Conservation (phyloP, 1,140 invertebrate species). For the Drosophila hydei region DNA sequence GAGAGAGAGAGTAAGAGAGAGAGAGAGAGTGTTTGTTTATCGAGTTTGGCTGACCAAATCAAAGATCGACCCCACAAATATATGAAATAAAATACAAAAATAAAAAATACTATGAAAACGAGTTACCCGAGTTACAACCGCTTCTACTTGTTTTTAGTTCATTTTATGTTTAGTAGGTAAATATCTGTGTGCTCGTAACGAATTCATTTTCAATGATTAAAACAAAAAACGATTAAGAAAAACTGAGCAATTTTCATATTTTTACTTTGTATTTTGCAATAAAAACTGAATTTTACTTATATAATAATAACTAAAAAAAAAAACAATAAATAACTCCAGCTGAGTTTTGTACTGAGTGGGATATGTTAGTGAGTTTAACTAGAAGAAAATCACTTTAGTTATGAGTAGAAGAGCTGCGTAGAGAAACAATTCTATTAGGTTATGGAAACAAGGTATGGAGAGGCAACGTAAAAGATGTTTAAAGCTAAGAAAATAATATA, state of each 20-base stretch:
- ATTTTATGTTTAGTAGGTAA: conserved; percentile 82
- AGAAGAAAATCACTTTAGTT: too few relatives aligned
- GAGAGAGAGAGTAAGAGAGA: conserved; percentile 27
- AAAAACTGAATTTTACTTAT: conserved; percentile 70
- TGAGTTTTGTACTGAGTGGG: conserved; percentile 34
- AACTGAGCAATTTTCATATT: conserved; percentile 77
- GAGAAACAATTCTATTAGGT: too few relatives aligned
- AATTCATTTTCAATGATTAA: conserved; percentile 72
- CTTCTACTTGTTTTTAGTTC: conserved; percentile 67
- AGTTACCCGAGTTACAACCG: conserved; percentile 69
- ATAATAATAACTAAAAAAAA: conserved; percentile 52
- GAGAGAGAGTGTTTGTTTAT: conserved; percentile 43
- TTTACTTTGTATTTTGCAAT: conserved; percentile 82
- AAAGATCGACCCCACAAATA: conserved; percentile 32
- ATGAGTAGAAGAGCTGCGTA: too few relatives aligned
- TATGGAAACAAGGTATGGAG: neutral
- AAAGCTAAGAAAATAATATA: too few relatives aligned
- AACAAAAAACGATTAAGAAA: conserved; percentile 62
- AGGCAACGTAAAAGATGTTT: too few relatives aligned
- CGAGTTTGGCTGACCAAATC: conserved; percentile 59
- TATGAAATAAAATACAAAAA: conserved; percentile 32
- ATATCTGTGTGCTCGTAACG: conserved; percentile 81
- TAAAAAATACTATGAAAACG: conserved; percentile 35
- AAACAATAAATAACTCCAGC: conserved; percentile 21
- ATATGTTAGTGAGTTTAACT: neutral